Evolutionary conservation across 2,888 invertebrate genomes (phyloP).

Genomic region (Patella pellucida): DNA sequence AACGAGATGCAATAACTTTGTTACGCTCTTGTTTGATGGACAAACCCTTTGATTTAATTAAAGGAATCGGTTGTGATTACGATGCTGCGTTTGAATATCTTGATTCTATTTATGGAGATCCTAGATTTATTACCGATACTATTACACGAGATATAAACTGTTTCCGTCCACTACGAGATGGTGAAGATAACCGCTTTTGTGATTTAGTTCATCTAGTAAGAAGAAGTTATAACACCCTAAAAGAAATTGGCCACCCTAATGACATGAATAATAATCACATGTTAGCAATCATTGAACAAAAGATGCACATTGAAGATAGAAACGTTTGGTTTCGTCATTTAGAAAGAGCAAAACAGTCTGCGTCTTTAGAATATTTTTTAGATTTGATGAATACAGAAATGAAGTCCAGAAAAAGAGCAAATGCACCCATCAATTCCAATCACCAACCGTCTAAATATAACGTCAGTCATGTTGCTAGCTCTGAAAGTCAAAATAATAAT

Average conservation of each 20-base stretch:
- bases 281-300: conserved; percentile 1
- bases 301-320: background rate
- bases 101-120: conserved; percentile 6
- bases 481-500: background rate
- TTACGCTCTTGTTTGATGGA: background rate
- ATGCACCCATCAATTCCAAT: background rate
- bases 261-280: background rate
- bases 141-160: background rate
- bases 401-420: background rate
- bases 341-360: conserved; percentile 1
- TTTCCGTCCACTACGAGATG: conserved; percentile 1
- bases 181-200: background rate
- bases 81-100: conserved; percentile 6
- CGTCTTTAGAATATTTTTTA: background rate
- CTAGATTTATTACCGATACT: background rate
- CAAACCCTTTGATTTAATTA: background rate
- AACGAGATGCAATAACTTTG: background rate
- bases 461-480: background rate
- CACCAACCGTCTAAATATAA: background rate
- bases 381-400: background rate
- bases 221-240: background rate
- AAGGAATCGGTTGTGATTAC: background rate
- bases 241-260: background rate
- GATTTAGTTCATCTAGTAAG: background rate
- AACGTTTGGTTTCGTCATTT: background rate